Percentiles rank a stretch among this genome's conserved stretches.
Conservation (phyloP, 2,797 vertebrate species). For the Anguilla marmorata region DNA sequence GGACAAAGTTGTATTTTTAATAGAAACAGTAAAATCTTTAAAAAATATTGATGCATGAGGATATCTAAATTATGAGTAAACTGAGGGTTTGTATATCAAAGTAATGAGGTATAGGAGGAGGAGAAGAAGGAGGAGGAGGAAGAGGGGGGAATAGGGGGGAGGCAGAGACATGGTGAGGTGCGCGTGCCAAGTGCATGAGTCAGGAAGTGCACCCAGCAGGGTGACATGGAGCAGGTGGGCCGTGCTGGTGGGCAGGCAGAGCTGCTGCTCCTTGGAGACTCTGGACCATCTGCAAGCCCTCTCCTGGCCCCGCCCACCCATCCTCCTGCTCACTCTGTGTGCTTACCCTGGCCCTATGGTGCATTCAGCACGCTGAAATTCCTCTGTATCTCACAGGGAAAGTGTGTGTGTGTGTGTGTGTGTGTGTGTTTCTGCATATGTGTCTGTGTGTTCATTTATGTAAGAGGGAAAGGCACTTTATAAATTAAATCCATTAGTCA, state of each 20-base stretch:
- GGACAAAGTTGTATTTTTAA: background rate
- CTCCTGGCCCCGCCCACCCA: background rate
- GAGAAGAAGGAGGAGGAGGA: conserved; percentile 44
- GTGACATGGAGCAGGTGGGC: conserved; percentile 30
- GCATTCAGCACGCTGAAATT: background rate
- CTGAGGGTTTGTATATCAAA: background rate
- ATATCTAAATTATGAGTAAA: background rate
- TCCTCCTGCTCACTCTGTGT: background rate
- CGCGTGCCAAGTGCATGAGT: conserved; percentile 40
- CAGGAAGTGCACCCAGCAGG: conserved; percentile 24
- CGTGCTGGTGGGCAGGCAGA: conserved; percentile 10
- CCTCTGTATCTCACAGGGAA: background rate
- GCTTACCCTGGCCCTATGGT: background rate
- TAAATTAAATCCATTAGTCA: background rate
- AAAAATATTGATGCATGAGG: background rate
- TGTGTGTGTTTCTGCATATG: background rate
- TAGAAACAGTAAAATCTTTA: background rate
- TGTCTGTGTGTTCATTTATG: background rate
- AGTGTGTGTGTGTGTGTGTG: background rate
- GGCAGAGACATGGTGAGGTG: conserved; percentile 39
- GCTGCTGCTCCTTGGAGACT: conserved; percentile 26
- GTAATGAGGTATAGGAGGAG: conserved; percentile 52
- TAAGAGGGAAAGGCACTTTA: background rate
- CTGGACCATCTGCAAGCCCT: conserved; percentile 30
- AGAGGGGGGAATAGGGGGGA: conserved; percentile 37